Conservation (phyloP, 2,797 vertebrate genomes). For the Pseudopleuronectes americanus region DNA sequence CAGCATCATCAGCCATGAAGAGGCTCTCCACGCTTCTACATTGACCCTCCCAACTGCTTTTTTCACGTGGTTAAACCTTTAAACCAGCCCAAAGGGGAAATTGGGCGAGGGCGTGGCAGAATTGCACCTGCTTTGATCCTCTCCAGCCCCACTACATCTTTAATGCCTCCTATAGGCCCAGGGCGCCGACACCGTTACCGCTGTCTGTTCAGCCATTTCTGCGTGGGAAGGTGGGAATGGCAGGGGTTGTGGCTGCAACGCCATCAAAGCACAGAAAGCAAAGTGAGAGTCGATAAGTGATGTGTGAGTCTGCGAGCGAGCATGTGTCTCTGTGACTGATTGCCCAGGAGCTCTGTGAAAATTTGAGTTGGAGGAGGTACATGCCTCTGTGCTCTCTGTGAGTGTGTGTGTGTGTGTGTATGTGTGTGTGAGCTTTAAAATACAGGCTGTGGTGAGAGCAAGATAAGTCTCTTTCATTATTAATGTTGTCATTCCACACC, state of each 20-base stretch:
- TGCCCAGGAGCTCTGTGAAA: slow-evolving; percentile 30
- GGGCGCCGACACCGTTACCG: slow-evolving; percentile 46
- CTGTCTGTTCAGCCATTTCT: slow-evolving; percentile 43
- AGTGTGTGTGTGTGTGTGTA: slow-evolving; percentile 19
- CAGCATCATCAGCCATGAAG: slow-evolving; percentile 5
- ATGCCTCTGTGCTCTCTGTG: slow-evolving; percentile 5
- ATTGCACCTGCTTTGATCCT: slow-evolving; percentile 63
- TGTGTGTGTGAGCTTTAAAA: slow-evolving; percentile 46
- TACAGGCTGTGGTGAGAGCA: slow-evolving; percentile 42
- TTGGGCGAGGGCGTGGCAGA: slow-evolving; percentile 37
- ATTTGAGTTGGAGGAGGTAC: slow-evolving; percentile 35
- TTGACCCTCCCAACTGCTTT: slow-evolving; percentile 29
- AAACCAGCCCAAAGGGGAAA: slow-evolving; percentile 33
- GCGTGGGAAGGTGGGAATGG: slow-evolving; percentile 50
- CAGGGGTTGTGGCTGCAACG: slow-evolving; percentile 39
- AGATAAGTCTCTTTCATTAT: slow-evolving; percentile 71
- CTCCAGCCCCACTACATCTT: slow-evolving; percentile 60
- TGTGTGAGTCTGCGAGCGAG: slow-evolving; percentile 38
- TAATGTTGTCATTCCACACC: slow-evolving; percentile 67
- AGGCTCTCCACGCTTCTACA: slow-evolving; percentile 7
- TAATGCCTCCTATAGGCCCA: slow-evolving; percentile 52
- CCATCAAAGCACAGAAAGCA: slow-evolving; percentile 56
- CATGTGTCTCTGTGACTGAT: slow-evolving; percentile 43
- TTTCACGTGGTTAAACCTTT: slow-evolving; percentile 27
- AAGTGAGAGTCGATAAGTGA: slow-evolving; percentile 55